These are phyloP conservation scores for Sturmia bella DNA, from an alignment of 2,888 invertebrate species.

Conservation along the genomic window DNA sequence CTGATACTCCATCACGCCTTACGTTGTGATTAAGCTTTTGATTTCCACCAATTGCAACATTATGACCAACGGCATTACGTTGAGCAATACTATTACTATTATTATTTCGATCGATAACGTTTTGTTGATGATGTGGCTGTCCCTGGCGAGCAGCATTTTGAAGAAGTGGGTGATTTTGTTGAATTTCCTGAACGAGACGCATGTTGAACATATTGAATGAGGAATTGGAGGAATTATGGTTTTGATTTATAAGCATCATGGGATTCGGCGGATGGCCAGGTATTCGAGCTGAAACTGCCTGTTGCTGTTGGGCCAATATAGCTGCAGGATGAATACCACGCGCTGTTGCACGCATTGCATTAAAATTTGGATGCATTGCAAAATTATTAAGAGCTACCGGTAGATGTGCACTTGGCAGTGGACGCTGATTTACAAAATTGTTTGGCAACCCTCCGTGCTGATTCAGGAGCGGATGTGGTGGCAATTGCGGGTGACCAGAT, in stretches of 20 bases:
- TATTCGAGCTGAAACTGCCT: constrained; percentile 74
- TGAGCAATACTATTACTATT: constrained; percentile 74
- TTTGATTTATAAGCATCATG: constrained; percentile 72
- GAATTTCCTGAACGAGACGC: constrained; percentile 81
- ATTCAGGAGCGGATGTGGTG: constrained; percentile 76
- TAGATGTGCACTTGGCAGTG: constrained; percentile 78
- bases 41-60: constrained; percentile 37
- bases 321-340: constrained; percentile 76
- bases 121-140: constrained; percentile 74
- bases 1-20: constrained; percentile 75
- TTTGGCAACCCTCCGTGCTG: constrained; percentile 74
- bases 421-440: constrained; percentile 74
- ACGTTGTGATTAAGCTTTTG: constrained; percentile 67
- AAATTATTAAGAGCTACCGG: constrained; percentile 82
- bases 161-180: constrained; percentile 81
- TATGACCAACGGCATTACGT: constrained; percentile 59
- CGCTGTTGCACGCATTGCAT: constrained; percentile 80
- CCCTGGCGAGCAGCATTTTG: constrained; percentile 75
- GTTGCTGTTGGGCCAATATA: constrained; percentile 77
- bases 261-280: constrained; percentile 78
- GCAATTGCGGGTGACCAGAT: constrained; percentile 78
- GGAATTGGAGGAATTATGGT: constrained; percentile 73
- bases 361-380: constrained; percentile 82
- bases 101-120: constrained; percentile 61
- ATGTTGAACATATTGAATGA: constrained; percentile 81